Conservation (phyloP, 2,797 vertebrate genomes). For the Lepus oiostolus region DNA sequence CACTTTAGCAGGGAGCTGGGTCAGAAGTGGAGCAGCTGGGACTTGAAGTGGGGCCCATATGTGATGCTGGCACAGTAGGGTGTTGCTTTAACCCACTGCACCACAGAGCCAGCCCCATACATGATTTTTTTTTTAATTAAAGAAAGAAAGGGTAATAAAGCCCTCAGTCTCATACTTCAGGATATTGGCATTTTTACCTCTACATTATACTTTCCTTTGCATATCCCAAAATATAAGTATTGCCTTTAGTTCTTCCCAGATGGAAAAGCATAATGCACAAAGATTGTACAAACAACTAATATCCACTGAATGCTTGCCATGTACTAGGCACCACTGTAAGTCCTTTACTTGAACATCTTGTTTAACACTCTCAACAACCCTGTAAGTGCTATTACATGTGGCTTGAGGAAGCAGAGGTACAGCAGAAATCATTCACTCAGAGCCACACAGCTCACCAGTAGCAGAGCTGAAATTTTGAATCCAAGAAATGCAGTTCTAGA, state of each 20-base stretch:
- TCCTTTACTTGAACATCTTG: background rate
- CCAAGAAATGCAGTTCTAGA: background rate
- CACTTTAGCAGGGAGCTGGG: too few relatives aligned
- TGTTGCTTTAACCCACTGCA: too few relatives aligned
- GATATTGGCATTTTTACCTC: background rate
- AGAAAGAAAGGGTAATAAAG: slow-evolving; percentile 35
- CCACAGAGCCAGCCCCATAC: background rate
- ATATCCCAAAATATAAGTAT: background rate
- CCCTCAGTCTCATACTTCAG: background rate
- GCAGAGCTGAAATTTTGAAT: slow-evolving; percentile 21
- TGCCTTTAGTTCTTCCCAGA: background rate
- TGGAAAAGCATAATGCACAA: background rate
- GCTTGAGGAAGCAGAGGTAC: slow-evolving; percentile 1
- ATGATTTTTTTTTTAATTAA: background rate
- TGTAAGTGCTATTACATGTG: slow-evolving; percentile 16
- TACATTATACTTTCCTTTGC: background rate
- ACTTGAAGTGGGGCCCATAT: too few relatives aligned
- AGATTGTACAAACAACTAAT: slow-evolving; percentile 44
- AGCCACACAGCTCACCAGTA: background rate
- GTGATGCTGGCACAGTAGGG: too few relatives aligned
- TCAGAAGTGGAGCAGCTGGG: too few relatives aligned
- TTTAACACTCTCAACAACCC: slow-evolving; percentile 30
- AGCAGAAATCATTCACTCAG: slow-evolving; percentile 25
- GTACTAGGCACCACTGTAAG: background rate
- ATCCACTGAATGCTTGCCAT: slow-evolving; percentile 43